These are phyloP conservation scores for Sorex araneus DNA, from an alignment of 2,113 vertebrate genomes.

Conservation along the genomic window DNA sequence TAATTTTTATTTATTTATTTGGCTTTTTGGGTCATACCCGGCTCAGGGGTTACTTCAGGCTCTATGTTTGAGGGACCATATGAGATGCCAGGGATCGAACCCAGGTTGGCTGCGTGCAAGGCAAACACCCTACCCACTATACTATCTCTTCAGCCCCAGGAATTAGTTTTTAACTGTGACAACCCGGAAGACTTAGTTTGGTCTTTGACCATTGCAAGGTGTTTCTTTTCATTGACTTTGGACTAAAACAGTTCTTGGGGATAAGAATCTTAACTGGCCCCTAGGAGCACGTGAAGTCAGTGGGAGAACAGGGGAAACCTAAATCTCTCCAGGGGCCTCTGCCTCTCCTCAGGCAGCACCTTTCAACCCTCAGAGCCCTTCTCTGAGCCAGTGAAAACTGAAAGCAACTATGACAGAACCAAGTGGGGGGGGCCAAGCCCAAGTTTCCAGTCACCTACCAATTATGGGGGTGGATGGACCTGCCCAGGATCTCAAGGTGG, in stretches of 20 bases:
- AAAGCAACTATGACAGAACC: neutral
- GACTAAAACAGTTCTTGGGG: slow-evolving; percentile 56
- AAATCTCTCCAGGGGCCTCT: neutral
- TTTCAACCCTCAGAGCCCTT: neutral
- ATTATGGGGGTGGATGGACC: no score
- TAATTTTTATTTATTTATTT: no score
- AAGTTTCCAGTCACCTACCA: no score
- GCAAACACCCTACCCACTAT: no score
- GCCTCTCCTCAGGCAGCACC: neutral
- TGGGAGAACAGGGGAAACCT: slow-evolving; percentile 33
- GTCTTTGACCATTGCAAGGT: slow-evolving; percentile 3
- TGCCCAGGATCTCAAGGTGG: no score
- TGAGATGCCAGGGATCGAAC: no score
- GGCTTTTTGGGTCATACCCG: no score
- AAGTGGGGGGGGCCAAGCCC: no score
- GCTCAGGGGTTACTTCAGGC: no score
- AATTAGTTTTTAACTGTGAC: slow-evolving; percentile 33
- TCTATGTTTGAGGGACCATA: no score
- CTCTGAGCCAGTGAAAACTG: neutral
- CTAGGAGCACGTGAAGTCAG: slow-evolving; percentile 11
- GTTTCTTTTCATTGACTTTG: slow-evolving; percentile 49
- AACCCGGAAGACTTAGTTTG: slow-evolving; percentile 7
- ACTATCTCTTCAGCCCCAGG: no score
- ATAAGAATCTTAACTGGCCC: neutral
- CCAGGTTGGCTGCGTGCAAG: no score